Evolutionary conservation across 2,888 invertebrate genomes (phyloP), one percentile per base, ranked within the genome.

Genomic region (Aproaerema taeniolella): DNA sequence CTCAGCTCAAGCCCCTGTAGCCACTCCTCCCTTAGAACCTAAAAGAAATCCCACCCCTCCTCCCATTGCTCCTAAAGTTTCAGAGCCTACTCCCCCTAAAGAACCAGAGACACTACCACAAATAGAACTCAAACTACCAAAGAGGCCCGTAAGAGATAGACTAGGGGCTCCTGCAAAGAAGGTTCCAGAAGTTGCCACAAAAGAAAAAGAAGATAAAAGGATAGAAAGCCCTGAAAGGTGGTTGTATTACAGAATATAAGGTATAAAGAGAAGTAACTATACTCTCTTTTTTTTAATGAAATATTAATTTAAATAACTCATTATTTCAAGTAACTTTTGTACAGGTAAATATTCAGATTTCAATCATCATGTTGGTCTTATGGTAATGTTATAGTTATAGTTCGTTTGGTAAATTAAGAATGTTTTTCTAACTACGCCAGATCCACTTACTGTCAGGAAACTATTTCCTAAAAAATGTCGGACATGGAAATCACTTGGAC

Each of bases 121-220:
- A 43, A 86, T 87, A 49, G 87, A 87, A 53, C 60, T 87, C 13
- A 79, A 82, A 41, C 71, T 87, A 6, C 87, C 87, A 9, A 87
- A 87, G 61, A 73, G 87, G 42, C 79, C 87, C 1, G 53, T 86
- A 1, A 69, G 87, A 40, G 86, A 87, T 46, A 69, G 87, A 42
- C 68, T 87, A 1, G 86, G 86, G 2, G 57, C 56, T 8, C 59
- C 72, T 2, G 70, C 74, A 39, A 76, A 65, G 49, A 68, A 60
- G 39, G 37, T 44, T 16, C 35, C 49, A 4, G 67, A 73, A 52
- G 35, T 24, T 1, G 16, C 31, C 11, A 1, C 45, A 7, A 67
- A 59, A 47, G 66, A 68, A 48, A 71, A 60, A 46, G 30, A 37
- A 14, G 28, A 4, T 12, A 60, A 48, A 47, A 55, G 49, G 49